These are phyloP conservation scores for Eupsittula cactorum DNA, from an alignment of 2,113 vertebrate species.

Conservation along the genomic window DNA sequence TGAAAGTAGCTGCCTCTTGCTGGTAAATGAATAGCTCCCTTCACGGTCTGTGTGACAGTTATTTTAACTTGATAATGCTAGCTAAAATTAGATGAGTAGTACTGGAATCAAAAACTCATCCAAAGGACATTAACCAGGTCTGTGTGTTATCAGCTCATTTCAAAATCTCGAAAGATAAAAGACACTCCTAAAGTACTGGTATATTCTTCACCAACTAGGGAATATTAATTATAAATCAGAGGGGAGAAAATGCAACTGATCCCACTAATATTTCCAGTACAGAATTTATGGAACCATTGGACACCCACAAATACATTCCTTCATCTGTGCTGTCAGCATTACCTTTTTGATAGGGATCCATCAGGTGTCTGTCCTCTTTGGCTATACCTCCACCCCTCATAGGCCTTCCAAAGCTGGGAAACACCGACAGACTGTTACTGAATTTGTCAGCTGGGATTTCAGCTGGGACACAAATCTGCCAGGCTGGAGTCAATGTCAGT, in stretches of 20 bases:
- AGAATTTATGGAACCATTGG: not conserved
- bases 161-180: not conserved
- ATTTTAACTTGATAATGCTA: conserved; percentile 4
- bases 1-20: not conserved
- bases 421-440: not conserved
- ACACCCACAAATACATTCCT: not conserved
- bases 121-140: not conserved
- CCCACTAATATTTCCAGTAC: not conserved
- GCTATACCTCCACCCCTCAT: not conserved
- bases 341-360: not conserved
- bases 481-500: not conserved
- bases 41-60: not conserved
- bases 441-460: not conserved
- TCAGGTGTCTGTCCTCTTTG: not conserved
- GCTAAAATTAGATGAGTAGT: not conserved
- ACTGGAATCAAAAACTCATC: not conserved
- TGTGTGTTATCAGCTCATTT: not conserved
- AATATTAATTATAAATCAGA: not conserved
- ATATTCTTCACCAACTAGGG: not conserved
- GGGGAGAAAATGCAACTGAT: not conserved
- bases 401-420: conserved; percentile 12
- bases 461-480: not conserved
- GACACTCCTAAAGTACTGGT: not conserved
- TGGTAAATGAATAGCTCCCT: conserved; percentile 3
- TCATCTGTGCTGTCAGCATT: not conserved